These are phyloP conservation scores for Probosciger aterrimus DNA, from an alignment of 2,113 vertebrate species.

Conservation along the genomic window DNA sequence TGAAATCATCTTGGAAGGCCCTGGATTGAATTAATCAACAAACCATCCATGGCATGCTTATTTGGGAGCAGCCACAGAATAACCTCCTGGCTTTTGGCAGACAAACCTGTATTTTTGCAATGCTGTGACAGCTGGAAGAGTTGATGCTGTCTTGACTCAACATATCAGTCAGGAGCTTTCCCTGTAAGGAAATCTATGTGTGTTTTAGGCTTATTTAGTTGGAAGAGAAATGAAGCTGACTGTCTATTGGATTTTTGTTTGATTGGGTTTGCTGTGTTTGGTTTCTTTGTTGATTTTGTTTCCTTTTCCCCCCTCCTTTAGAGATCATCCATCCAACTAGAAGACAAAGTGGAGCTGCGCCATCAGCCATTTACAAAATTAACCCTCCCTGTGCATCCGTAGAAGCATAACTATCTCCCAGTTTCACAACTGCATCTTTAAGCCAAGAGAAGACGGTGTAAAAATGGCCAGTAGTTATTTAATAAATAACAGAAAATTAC, in stretches of 20 bases:
- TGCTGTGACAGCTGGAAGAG: not conserved
- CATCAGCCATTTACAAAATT: not conserved
- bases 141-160: constrained; percentile 41
- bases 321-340: not conserved
- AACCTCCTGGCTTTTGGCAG: not conserved
- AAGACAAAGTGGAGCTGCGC: not conserved
- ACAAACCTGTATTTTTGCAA: not conserved
- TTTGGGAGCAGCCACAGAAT: not conserved
- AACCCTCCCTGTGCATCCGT: not conserved
- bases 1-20: not conserved
- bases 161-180: not conserved
- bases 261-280: not conserved
- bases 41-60: rapidly evolving
- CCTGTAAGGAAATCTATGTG: not conserved
- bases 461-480: not conserved
- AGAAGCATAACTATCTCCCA: not conserved
- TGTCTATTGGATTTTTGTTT: not conserved
- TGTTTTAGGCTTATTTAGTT: not conserved
- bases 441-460: not conserved
- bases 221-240: not conserved
- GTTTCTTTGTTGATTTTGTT: not conserved
- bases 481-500: not conserved
- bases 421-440: not conserved
- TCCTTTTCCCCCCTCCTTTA: not conserved
- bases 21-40: not conserved